Conservation (phyloP, 2,797 vertebrate genomes). For the Rhabdophis nuchalis region DNA sequence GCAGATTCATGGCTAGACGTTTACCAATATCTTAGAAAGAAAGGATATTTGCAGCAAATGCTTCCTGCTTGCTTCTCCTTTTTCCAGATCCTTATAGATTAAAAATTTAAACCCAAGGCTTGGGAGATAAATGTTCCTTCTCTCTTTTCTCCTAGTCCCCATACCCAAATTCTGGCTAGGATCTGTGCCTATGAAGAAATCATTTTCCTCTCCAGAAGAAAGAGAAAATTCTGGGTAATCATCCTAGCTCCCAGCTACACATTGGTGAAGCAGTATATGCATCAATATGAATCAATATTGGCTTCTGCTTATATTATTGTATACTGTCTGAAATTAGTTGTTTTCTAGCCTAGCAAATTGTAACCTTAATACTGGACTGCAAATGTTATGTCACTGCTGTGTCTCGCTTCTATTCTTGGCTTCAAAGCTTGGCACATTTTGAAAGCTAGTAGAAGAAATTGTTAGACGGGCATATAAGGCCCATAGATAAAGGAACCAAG, state of each 20-base stretch:
- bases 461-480: no score
- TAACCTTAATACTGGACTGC: no score
- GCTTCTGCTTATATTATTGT: no score
- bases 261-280: no score
- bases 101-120: neutral
- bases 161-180: neutral
- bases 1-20: neutral
- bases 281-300: no score
- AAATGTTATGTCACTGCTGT: no score
- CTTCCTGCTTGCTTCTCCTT: neutral
- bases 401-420: no score
- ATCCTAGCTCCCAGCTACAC: neutral
- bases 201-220: neutral
- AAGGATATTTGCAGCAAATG: neutral
- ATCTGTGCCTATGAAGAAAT: neutral
- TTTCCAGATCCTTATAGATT: neutral
- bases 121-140: neutral
- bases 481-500: no score
- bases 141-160: neutral
- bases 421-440: no score
- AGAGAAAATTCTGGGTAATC: neutral
- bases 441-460: no score
- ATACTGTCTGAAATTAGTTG: no score
- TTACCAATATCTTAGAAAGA: neutral
- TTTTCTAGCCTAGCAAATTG: no score